Conservation (phyloP, 1,140 invertebrate genomes). For the Bombus consobrinus region DNA sequence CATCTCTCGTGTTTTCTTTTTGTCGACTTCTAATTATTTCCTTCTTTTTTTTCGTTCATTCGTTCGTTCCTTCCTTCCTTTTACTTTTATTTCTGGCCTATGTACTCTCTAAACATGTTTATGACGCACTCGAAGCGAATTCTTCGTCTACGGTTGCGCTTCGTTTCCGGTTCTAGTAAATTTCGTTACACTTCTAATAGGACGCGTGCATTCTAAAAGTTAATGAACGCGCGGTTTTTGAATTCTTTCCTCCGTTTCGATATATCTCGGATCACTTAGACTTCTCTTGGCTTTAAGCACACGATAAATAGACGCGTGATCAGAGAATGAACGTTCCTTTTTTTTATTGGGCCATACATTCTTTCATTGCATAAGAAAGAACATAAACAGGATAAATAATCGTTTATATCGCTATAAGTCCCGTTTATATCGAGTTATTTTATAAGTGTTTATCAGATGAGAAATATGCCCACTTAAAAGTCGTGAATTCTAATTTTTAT, state of each 20-base stretch:
- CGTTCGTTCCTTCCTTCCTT: constrained; percentile 8
- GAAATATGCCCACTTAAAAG: background rate
- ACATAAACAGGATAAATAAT: background rate
- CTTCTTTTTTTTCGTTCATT: background rate
- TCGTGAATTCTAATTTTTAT: background rate
- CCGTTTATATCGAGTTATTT: constrained; percentile 12
- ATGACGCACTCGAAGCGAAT: constrained; percentile 48
- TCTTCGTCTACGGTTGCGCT: constrained; percentile 15
- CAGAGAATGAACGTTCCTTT: constrained; percentile 20
- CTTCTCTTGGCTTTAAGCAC: constrained; percentile 18
- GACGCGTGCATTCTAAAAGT: constrained; percentile 62
- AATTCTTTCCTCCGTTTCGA: constrained; percentile 24
- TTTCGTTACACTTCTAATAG: constrained; percentile 27
- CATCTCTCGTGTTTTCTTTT: background rate
- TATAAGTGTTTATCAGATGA: constrained; percentile 5
- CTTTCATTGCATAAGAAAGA: constrained; percentile 50
- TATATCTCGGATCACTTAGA: background rate
- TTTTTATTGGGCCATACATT: constrained; percentile 7
- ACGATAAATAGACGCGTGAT: background rate
- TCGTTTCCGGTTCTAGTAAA: constrained; percentile 20
- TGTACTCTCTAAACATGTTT: constrained; percentile 69
- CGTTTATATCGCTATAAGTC: background rate
- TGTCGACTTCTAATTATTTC: background rate
- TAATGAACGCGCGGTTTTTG: constrained; percentile 8
- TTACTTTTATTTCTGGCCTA: constrained; percentile 68